Evolutionary conservation across 2,113 vertebrate genomes (phyloP).

Genomic region (Diphyllodes magnificus): DNA sequence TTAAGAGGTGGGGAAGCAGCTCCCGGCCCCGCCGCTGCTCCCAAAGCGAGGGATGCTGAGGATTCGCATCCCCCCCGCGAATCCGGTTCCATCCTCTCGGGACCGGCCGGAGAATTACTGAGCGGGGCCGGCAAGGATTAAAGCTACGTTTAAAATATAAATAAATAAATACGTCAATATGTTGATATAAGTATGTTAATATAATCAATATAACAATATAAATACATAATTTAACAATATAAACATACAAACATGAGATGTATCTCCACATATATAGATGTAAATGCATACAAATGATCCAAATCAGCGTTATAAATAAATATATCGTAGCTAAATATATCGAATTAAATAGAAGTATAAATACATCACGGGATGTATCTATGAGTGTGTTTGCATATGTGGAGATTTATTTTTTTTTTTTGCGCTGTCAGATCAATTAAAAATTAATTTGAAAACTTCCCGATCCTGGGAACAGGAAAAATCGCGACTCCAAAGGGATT

Average conservation of each 20-base stretch:
- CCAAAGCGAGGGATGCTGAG: neutral
- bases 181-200: neutral
- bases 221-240: neutral
- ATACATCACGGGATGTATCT: neutral
- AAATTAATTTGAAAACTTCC: neutral
- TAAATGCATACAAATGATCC: neutral
- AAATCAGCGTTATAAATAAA: neutral
- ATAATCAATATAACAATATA: neutral
- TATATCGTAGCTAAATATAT: neutral
- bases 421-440: neutral
- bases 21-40: neutral
- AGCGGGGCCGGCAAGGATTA: neutral
- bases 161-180: no score
- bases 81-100: no score
- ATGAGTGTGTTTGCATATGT: neutral
- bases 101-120: neutral
- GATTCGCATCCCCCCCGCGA: neutral
- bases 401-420: no score
- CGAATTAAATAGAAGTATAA: neutral
- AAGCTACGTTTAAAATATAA: neutral
- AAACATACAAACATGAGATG: neutral
- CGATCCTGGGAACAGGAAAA: neutral
- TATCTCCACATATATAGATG: neutral
- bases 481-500: fast-evolving
- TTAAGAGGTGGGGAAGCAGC: neutral